Conservation (phyloP, 2,888 invertebrate genomes). For the Lydus trimaculatus region DNA sequence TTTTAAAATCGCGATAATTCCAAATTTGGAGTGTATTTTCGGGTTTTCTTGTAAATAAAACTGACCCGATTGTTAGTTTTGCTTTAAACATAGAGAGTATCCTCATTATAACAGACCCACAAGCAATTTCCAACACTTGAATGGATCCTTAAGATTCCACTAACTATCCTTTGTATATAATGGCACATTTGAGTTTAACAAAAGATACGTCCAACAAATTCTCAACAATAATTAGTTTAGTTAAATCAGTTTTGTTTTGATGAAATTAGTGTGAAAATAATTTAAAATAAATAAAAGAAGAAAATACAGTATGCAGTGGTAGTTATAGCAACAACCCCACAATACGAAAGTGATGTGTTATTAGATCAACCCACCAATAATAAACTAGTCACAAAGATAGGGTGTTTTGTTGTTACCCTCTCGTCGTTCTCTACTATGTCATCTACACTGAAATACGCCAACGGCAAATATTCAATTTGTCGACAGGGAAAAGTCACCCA, state of each 20-base stretch:
- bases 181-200: no score
- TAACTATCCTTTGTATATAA: no score
- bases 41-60: background rate
- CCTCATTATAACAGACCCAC: background rate
- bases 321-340: conserved; percentile 3
- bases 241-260: no score
- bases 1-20: no score
- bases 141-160: background rate
- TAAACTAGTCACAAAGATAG: conserved; percentile 30
- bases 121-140: background rate
- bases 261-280: no score
- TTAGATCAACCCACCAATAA: conserved; percentile 35
- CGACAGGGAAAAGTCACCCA: background rate
- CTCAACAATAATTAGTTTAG: no score
- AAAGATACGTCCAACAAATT: no score
- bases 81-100: no score
- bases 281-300: no score
- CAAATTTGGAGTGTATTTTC: no score
- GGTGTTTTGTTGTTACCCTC: conserved; percentile 3
- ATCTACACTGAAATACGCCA: conserved; percentile 7
- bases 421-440: no score
- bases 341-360: conserved; percentile 28
- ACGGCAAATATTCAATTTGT: conserved; percentile 10
- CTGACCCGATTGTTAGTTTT: no score
- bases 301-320: background rate